phyloP scores from a whole-genome alignment of 1,140 invertebrate genomes.

The Cydia splendana region DNA sequence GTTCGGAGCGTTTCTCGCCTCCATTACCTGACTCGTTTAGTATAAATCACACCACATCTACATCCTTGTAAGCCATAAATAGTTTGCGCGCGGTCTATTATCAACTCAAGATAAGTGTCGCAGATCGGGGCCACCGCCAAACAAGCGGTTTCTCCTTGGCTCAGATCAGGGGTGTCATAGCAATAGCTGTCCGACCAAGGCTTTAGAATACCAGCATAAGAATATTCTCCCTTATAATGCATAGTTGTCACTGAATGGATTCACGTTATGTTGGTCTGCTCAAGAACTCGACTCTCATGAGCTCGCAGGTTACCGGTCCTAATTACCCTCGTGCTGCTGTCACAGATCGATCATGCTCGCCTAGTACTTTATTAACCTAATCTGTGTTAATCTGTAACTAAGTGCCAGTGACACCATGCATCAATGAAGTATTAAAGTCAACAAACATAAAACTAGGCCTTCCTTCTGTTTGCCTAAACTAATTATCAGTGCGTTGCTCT shows the following conservation, averaged over 20 bases:
- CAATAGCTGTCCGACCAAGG: not conserved
- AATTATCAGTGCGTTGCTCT: not conserved
- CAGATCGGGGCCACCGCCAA: slow-evolving; percentile 5
- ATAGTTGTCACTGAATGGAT: not conserved
- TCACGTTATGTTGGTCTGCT: not conserved
- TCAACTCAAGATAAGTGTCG: slow-evolving; percentile 24
- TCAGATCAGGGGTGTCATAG: slow-evolving; percentile 20
- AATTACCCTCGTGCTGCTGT: slow-evolving; percentile 17
- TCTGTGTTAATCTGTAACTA: not conserved
- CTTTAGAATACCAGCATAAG: not conserved
- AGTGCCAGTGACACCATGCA: not conserved
- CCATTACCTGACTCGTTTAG: not conserved
- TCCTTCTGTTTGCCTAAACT: not conserved
- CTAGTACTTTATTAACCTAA: slow-evolving; percentile 25
- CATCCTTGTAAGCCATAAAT: slow-evolving; percentile 23
- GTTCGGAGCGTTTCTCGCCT: not conserved
- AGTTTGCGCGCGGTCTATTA: slow-evolving; percentile 24
- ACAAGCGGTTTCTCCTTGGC: slow-evolving; percentile 28
- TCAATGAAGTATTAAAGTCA: not conserved
- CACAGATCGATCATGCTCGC: slow-evolving; percentile 19
- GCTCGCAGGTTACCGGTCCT: slow-evolving; percentile 8
- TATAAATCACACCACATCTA: slow-evolving; percentile 1
- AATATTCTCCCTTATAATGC: not conserved
- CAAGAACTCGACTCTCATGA: not conserved
- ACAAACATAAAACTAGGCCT: not conserved